Base-by-base conservation (phyloP, 2,113 vertebrate genomes). In the Corythornis madagascariensis region DNA sequence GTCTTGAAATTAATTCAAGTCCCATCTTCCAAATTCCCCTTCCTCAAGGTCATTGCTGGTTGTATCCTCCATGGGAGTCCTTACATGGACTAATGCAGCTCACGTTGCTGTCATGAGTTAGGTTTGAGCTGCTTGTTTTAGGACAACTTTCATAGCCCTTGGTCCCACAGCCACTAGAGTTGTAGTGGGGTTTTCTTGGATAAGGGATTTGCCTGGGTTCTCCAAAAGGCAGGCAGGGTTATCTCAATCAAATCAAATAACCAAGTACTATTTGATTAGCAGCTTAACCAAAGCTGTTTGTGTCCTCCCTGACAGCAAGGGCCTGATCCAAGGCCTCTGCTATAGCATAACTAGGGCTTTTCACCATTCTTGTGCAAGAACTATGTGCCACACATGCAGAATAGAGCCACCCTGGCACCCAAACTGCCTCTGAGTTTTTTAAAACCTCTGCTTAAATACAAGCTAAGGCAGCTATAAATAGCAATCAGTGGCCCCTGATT, bases 391-490 rank as follows among this genome's bases (percentile, higher is more conserved):
- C 56, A 24, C 0, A 0, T 74, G 66, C 2, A 1, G 63, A 48
- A 87, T 0, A 0, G 59, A 87, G 45, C n/a, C 56, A 40, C 18
- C 8, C 63, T 82, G 35, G 59, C 91, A 92, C 31, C 15, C 61
- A 78, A 75, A 31, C 53, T 64, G 53, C 81, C 53, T 48, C 42
- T 1, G 3, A 81, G 57, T 63, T 75, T 94, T 91, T 79, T 85
- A 63, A 93, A 87, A 22, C 82, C 71, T 82, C 66, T 2, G 6
- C 75, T 93, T 89, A 76, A 82, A 87, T 1, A 0, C 65, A 66
- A 92, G 28, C 71, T 87, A 57, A 59, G 45, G 67, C 24, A 61
- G 45, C 63, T 94, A 76, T 89, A 85, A 93, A 94, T 89, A 95
- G 71, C 47, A 85, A 5, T 21, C 6, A 1, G 25, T 85, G 89